Conservation (phyloP, 2,888 invertebrate genomes). For the Chironomus tentans region DNA sequence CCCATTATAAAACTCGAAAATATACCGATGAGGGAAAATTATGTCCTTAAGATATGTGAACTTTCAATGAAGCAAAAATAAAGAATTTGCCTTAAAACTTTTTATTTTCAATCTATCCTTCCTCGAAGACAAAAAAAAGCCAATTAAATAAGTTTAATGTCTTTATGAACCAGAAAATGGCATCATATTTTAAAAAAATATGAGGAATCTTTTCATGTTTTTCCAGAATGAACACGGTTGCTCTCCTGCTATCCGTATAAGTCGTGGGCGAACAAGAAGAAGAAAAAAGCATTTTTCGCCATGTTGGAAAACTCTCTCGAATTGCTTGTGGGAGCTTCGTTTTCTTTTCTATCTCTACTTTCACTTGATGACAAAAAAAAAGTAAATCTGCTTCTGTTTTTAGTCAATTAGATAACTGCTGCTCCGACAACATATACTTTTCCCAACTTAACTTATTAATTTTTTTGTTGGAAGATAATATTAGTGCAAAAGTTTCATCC, state of each 20-base stretch:
- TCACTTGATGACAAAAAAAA: not conserved
- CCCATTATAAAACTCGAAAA: not conserved
- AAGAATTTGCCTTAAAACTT: not conserved
- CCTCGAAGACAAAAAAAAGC: not conserved
- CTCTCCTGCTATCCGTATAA: not conserved
- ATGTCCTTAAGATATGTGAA: too few species aligned
- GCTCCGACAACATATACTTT: not conserved
- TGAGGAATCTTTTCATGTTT: not conserved
- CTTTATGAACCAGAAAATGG: not conserved
- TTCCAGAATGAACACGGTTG: not conserved
- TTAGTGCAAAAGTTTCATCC: not conserved
- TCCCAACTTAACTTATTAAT: not conserved
- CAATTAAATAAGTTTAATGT: not conserved
- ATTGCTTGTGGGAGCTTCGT: not conserved
- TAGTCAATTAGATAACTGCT: constrained; percentile 13
- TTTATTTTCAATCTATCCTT: not conserved
- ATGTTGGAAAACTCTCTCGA: not conserved
- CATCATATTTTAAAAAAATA: not conserved
- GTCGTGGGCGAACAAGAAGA: not conserved
- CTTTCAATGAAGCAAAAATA: too few species aligned
- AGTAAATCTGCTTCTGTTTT: not conserved
- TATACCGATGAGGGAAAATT: too few species aligned
- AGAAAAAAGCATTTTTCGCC: not conserved
- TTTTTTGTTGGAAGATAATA: not conserved
- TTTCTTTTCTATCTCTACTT: not conserved